Evolutionary conservation across 1,140 invertebrate species (phyloP), one percentile per base, ranked within the genome.

Genomic region (Eufriesea mexicana): DNA sequence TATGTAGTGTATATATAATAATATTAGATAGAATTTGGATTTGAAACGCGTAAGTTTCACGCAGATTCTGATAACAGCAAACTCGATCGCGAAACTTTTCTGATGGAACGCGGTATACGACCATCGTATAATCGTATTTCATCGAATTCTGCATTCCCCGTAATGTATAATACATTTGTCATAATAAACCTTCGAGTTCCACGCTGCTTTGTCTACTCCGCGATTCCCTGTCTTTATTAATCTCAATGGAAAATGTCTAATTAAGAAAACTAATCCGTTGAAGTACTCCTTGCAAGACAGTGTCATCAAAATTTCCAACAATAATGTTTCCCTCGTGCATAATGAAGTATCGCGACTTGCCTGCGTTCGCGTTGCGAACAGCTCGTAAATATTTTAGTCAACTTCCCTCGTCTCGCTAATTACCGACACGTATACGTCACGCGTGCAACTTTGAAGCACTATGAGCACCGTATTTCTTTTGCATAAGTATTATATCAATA

Each of bases 301-400:
- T 72, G 71, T 57, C 23, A 23, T 72, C 25, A 55, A 72, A 55
- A 74, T 47, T 59, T 74, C 55, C 35, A 23, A 9, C 20, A 59
- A 55, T 12, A 57, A 73, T 45, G 54, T 45, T 45, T 45, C 28
- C 54, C 54, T 5, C n/a, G 54, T 45, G 23, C 51, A 72, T n/a
- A 72, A 73, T n/a, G 71, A 59, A 57, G 14, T 18, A 72, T 45
- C 20, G 20, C 18, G 25, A 5, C 20, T 16, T n/a, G 7, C n/a
- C 28, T 16, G 23, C 28, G 23, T 67, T 49, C 8, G 23, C 28
- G 23, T 67, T 49, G 14, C 23, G 12, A n/a, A 54, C 9, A 35
- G 25, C 18, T 23, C 5, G 5, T 14, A 14, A 35, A 12, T 8
- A 54, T 71, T 54, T 71, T 71, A 23, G n/a, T 55, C 51, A n/a